These are phyloP conservation scores for Haliaeetus leucogaster DNA, from an alignment of 2,113 vertebrate genomes.

Conservation along the genomic window DNA sequence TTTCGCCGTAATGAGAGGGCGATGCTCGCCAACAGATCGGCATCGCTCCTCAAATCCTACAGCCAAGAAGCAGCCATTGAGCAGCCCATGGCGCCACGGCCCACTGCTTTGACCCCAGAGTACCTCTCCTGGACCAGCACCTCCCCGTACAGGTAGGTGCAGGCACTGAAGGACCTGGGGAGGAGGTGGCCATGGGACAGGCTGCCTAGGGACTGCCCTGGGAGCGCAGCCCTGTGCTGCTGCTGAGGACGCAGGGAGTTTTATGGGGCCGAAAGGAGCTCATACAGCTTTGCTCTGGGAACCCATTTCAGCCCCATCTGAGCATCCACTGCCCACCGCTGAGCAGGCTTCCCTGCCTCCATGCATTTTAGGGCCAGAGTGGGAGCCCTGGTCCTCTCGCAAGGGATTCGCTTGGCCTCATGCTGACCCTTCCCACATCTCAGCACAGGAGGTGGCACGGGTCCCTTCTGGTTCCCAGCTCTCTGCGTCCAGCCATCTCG, in stretches of 20 bases:
- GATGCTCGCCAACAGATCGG: slow-evolving; percentile 76
- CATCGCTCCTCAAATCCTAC: slow-evolving; percentile 78
- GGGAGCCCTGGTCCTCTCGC: neutral
- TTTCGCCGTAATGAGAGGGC: slow-evolving; percentile 82
- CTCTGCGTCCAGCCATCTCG: neutral
- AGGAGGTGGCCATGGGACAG: neutral
- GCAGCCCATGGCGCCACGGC: slow-evolving; percentile 77
- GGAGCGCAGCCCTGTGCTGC: neutral
- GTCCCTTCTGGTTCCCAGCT: slow-evolving; percentile 35
- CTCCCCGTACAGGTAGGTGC: slow-evolving; percentile 77
- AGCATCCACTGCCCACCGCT: rapidly evolving
- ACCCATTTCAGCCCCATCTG: neutral
- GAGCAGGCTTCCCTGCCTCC: neutral
- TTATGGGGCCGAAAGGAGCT: neutral
- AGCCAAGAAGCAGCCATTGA: slow-evolving; percentile 78
- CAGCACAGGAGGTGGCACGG: neutral
- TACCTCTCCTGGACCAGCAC: slow-evolving; percentile 79
- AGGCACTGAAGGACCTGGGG: neutral
- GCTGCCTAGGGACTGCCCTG: rapidly evolving
- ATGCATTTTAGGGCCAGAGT: rapidly evolving
- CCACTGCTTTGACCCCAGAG: slow-evolving; percentile 71
- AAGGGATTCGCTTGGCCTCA: neutral
- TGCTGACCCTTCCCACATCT: slow-evolving; percentile 34
- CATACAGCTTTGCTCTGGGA: neutral
- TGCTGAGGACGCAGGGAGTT: neutral